Percentiles rank a stretch among this genome's conserved stretches.
Evolutionary conservation across 2,888 invertebrate genomes (phyloP).

Genomic region (Autographa gamma): DNA sequence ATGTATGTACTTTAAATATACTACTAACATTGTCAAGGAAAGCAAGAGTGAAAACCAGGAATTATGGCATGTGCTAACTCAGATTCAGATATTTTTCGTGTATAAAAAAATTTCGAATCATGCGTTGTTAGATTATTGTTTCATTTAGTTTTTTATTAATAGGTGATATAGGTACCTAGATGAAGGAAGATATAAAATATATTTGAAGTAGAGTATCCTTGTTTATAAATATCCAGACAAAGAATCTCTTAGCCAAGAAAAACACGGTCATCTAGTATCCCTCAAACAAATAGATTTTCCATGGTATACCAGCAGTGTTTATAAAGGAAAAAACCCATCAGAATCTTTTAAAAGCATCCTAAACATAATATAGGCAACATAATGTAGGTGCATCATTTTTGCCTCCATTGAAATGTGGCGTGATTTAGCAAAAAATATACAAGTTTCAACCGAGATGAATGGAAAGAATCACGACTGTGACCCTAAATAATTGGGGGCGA

Average conservation of each 20-base stretch:
- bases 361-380: background rate
- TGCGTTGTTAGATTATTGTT: too few relatives aligned
- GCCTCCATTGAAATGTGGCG: background rate
- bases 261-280: background rate
- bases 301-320: background rate
- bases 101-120: too few relatives aligned
- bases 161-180: too few relatives aligned
- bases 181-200: too few relatives aligned
- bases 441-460: constrained; percentile 1
- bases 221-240: background rate
- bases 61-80: too few relatives aligned
- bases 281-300: background rate
- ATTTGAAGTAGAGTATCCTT: background rate
- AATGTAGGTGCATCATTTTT: background rate
- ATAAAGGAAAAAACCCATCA: background rate
- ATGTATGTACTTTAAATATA: background rate
- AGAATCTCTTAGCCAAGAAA: background rate
- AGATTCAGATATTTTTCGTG: too few relatives aligned
- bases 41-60: too few relatives aligned
- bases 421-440: constrained; percentile 4
- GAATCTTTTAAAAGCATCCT: background rate
- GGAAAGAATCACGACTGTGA: background rate
- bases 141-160: too few relatives aligned
- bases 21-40: too few relatives aligned
- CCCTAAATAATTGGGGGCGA: constrained; percentile 2